Conservation (phyloP, 2,113 vertebrate genomes). For the Oostethus manadensis region DNA sequence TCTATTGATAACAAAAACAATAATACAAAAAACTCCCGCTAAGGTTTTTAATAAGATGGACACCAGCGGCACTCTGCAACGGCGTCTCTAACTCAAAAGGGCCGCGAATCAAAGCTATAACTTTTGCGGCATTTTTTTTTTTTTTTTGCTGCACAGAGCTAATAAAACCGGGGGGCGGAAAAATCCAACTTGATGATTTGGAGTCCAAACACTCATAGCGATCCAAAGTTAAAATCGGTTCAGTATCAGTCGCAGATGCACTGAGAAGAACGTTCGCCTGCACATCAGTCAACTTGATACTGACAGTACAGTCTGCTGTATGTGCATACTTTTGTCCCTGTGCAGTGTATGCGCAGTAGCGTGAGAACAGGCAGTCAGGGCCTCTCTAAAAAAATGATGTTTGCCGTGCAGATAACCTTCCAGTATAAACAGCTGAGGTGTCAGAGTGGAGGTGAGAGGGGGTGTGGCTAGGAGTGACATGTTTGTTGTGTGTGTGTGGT, state of each 20-base stretch:
- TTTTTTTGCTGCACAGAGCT: constrained; percentile 15
- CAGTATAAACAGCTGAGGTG: constrained; percentile 57
- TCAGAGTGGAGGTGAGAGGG: constrained; percentile 28
- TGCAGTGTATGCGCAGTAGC: background rate
- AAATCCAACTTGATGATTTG: constrained; percentile 9
- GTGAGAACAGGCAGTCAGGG: constrained; percentile 22
- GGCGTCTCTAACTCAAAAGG: constrained; percentile 30
- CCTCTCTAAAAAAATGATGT: constrained; percentile 46
- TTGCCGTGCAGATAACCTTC: constrained; percentile 66
- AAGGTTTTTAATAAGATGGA: constrained; percentile 42
- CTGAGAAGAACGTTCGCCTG: too few relatives aligned
- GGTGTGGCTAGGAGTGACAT: constrained; percentile 32
- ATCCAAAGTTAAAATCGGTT: constrained; percentile 29
- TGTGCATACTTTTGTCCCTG: background rate
- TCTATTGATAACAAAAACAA: constrained; percentile 40
- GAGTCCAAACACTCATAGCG: constrained; percentile 13
- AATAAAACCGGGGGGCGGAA: constrained; percentile 14
- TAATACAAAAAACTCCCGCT: constrained; percentile 29
- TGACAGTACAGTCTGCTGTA: constrained; percentile 1
- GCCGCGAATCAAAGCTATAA: constrained; percentile 29
- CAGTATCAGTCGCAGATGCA: constrained; percentile 7
- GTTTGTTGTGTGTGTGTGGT: constrained; percentile 6
- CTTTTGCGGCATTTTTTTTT: constrained; percentile 17
- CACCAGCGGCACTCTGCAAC: constrained; percentile 18
- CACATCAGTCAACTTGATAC: constrained; percentile 1